Evolutionary conservation across 2,797 vertebrate genomes (phyloP).

Genomic region (Myiotriccus ornatus): DNA sequence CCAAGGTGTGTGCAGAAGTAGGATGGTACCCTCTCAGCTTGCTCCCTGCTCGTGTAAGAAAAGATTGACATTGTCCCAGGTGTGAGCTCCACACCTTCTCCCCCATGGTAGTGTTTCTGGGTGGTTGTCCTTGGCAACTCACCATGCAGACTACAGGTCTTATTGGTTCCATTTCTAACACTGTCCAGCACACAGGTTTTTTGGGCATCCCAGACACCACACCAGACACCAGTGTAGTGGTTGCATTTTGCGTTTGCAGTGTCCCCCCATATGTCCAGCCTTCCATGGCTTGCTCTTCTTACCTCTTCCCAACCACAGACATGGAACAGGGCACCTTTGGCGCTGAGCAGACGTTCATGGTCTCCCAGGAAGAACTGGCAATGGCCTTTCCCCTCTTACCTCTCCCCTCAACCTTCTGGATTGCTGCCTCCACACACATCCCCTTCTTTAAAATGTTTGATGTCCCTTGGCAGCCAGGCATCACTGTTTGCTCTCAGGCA

Average conservation of each 20-base stretch:
- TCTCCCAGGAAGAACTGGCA: accelerated
- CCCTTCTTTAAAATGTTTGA: background rate
- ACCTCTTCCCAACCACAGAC: background rate
- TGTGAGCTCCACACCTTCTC: accelerated
- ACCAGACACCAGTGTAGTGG: background rate
- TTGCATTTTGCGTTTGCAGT: background rate
- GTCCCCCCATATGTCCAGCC: background rate
- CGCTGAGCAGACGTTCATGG: background rate
- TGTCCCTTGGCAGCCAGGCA: background rate
- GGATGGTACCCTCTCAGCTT: background rate
- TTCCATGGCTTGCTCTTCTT: background rate
- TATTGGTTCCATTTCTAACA: background rate
- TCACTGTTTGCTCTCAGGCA: background rate
- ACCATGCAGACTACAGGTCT: accelerated
- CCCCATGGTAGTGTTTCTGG: accelerated
- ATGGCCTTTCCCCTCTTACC: background rate
- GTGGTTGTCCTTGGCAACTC: background rate
- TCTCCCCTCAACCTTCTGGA: background rate
- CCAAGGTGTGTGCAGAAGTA: background rate
- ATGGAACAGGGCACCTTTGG: background rate
- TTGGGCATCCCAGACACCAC: background rate
- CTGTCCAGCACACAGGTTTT: accelerated
- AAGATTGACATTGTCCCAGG: accelerated
- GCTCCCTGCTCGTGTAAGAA: background rate
- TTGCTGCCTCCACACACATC: background rate